Conservation (phyloP, 92 coral and sea anemone species). For the Palythoa heliodiscus region DNA sequence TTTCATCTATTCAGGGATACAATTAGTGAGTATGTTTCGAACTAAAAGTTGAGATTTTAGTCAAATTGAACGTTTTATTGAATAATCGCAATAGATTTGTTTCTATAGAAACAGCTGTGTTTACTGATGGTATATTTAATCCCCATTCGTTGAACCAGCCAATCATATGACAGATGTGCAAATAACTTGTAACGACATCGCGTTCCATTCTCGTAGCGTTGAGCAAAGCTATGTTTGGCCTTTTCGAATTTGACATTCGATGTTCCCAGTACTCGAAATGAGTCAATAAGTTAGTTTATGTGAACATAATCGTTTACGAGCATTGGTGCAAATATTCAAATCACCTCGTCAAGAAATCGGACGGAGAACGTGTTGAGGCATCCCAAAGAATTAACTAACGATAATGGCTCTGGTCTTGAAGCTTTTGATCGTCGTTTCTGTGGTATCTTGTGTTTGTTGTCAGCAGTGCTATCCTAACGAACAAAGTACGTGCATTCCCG, state of each 20-base stretch:
- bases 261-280: not conserved
- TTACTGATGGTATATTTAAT: slow-evolving; percentile 28
- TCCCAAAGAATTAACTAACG: not conserved
- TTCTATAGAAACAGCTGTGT: slow-evolving; percentile 46
- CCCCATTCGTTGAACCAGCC: slow-evolving; percentile 15
- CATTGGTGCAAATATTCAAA: not conserved
- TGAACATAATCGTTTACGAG: slow-evolving; percentile 4
- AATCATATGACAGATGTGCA: slow-evolving; percentile 32
- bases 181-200: slow-evolving; percentile 41
- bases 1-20: no score
- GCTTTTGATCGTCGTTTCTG: slow-evolving; percentile 11
- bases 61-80: no score
- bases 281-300: not conserved
- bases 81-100: not conserved
- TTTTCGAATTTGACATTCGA: slow-evolving; percentile 23
- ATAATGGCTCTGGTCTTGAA: slow-evolving; percentile 23
- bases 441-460: slow-evolving; percentile 3
- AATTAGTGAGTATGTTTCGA: no score
- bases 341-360: not conserved
- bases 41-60: no score
- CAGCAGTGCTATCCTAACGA: slow-evolving; percentile 17
- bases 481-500: slow-evolving; percentile 61
- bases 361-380: not conserved
- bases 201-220: slow-evolving; percentile 38
- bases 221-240: not conserved